phyloP scores from a whole-genome alignment of 2,888 invertebrate genomes.

The Drosophila setosimentum region DNA sequence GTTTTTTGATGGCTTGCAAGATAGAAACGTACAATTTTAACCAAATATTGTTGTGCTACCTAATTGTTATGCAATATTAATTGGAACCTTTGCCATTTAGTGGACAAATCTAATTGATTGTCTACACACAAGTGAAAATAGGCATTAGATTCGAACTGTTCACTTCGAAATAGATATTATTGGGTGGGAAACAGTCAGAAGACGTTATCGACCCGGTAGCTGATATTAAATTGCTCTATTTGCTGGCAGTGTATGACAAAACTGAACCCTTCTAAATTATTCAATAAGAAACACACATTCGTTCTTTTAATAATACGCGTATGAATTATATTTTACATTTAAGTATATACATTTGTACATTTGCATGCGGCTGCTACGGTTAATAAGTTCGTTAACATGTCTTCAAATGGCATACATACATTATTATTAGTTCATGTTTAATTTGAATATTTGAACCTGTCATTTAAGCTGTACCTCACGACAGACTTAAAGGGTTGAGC shows the following conservation, averaged over 20 bases:
- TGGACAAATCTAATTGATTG: neutral
- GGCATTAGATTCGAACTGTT: neutral
- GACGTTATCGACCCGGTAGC: neutral
- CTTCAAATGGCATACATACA: constrained; percentile 40
- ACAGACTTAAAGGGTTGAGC: constrained; percentile 45
- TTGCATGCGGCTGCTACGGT: constrained; percentile 53
- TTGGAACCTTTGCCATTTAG: neutral
- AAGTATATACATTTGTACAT: constrained; percentile 25
- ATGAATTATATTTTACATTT: constrained; percentile 3
- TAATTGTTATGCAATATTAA: neutral
- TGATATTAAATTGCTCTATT: constrained; percentile 38
- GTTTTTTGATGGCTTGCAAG: neutral
- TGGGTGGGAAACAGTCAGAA: neutral
- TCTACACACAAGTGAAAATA: neutral
- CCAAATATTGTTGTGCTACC: neutral
- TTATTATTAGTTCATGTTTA: constrained; percentile 47
- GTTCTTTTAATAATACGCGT: constrained; percentile 15
- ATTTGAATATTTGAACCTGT: constrained; percentile 49
- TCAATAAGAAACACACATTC: neutral
- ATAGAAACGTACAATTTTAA: neutral
- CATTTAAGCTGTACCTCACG: constrained; percentile 36
- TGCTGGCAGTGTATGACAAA: constrained; percentile 3
- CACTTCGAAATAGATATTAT: neutral
- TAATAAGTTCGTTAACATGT: constrained; percentile 80
- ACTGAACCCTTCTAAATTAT: constrained; percentile 9